Percentiles rank a stretch among this genome's conserved stretches.
Conservation (phyloP, 2,888 invertebrate genomes). For the Drosophila prolongata region DNA sequence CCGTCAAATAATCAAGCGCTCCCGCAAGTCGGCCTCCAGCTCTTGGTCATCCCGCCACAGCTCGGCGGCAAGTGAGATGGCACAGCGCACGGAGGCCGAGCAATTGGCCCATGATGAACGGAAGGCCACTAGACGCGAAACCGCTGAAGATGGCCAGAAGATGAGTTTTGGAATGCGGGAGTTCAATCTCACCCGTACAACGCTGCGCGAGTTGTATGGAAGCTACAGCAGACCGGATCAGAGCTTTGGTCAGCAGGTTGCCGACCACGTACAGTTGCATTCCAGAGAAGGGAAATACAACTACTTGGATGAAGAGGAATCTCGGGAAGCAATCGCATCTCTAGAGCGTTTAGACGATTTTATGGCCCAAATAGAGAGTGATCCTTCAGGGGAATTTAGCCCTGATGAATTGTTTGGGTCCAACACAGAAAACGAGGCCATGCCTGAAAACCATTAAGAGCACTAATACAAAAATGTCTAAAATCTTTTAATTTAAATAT, state of each 20-base stretch:
- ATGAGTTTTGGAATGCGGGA: constrained; percentile 80
- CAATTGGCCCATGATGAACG: constrained; percentile 57
- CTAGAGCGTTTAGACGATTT: constrained; percentile 62
- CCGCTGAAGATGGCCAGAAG: constrained; percentile 56
- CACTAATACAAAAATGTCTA: no score
- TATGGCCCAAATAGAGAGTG: constrained; percentile 41
- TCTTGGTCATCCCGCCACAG: constrained; percentile 72
- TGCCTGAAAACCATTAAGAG: neutral
- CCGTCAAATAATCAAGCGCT: constrained; percentile 81
- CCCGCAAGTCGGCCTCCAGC: constrained; percentile 72
- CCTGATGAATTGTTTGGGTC: constrained; percentile 45
- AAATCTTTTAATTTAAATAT: no score
- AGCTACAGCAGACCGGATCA: constrained; percentile 64
- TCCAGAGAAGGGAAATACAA: neutral
- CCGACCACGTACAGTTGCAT: neutral
- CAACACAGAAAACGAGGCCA: neutral
- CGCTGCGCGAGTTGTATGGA: constrained; percentile 81
- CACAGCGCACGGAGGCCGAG: constrained; percentile 51
- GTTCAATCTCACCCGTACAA: constrained; percentile 81
- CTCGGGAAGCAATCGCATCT: constrained; percentile 37
- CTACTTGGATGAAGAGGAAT: constrained; percentile 6
- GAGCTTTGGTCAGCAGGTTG: constrained; percentile 17
- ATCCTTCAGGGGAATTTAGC: constrained; percentile 6
- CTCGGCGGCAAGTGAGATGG: constrained; percentile 47
- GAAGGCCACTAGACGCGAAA: constrained; percentile 58